Evolutionary conservation across 1,140 invertebrate species (phyloP), one percentile per base, ranked within the genome.

Genomic region (Nephotettix cincticeps): DNA sequence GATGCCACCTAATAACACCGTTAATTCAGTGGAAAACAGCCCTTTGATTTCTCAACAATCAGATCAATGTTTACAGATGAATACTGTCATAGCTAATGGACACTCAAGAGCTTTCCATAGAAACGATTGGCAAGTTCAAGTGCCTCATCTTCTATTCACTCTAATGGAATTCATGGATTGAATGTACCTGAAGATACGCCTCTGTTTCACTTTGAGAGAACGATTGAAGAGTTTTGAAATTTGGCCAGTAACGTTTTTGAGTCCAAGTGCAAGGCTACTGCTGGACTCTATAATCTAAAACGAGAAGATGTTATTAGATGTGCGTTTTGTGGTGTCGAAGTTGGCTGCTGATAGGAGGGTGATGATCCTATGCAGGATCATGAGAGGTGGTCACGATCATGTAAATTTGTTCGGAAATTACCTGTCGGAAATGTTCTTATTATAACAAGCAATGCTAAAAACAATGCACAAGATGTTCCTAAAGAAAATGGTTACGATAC

Each of bases 311-410:
- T 91, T 75, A 93, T 96, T 0, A 88, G 89, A 71, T 98, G 95
- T 80, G 90, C 91, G 43, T 95, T 92, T 80, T 97, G 95, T 80
- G 86, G 88, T 45, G 88, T 94, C 14, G 92, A 94, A 80, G 88
- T 96, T 56, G 88, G 89, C 71, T 82, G 85, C 70, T 97, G 95
- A 95, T 87, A 90, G 71, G 82, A 82, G 70, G 88, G 88, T 13
- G 95, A 97, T 82, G 86, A 90, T 76, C 92, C 94, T 0, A 86
- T 90, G 76, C 83, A 82, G 11, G 94, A 97, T 78, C 95, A 97
- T 82, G 83, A 87, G 63, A 84, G 88, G 30, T 94, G 91, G 88
- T 90, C 90, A 13, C 73, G 74, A 29, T 56, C 68, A 6, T 78
- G 77, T 69, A 32, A 58, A 47, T 78, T 78, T 70, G 58, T 78